Base-by-base conservation (phyloP, 2,797 vertebrate species). In the Takifugu ocellatus region DNA sequence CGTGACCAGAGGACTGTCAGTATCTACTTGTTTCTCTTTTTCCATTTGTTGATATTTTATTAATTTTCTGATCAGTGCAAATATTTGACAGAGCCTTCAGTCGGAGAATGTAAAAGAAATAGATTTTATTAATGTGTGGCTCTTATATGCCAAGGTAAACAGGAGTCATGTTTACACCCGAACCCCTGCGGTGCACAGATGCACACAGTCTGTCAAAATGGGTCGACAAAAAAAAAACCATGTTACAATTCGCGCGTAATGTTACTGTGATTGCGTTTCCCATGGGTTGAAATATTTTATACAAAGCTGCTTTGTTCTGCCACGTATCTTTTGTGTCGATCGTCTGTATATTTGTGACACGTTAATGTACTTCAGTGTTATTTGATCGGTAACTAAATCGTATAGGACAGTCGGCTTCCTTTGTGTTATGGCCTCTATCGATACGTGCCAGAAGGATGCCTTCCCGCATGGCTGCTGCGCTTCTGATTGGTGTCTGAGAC, bases 331-430 rank as follows among this genome's bases (percentile, higher is more conserved):
- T 25, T 80, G 61, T 78, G 68, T 72, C 83, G 77, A 84, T 79
- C 78, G 66, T 85, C 64, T 48, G 46, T 48, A 24, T 88, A 86
- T 84, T 77, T 84, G 79, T 76, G 76, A 74, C 71, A 74, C 80
- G 66, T 78, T 74, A 69, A 74, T 63, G 75, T 73, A 63, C 29
- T 49, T 61, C 85, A 89, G 88, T 92, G 82, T 92, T 91, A 87
- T 88, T 80, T 81, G 73, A 84, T 74, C 39, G 21, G 66, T 53
- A 49, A 68, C 67, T 72, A 72, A 72, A 79, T 76, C 59, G 56
- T 75, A 66, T 55, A 61, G 57, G 36, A 31, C 36, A 29, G 39
- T 17, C 51, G 21, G 17, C 66, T 60, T 72, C 70, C 33, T 79
- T 74, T 82, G 25, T 74, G 61, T 60, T 55, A 50, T 67, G 56